A percentile compares a stretch with the other conserved stretches of the same genome.
Evolutionary conservation across 2,888 invertebrate genomes (phyloP).

Genomic region (Dexiosoma caninum): DNA sequence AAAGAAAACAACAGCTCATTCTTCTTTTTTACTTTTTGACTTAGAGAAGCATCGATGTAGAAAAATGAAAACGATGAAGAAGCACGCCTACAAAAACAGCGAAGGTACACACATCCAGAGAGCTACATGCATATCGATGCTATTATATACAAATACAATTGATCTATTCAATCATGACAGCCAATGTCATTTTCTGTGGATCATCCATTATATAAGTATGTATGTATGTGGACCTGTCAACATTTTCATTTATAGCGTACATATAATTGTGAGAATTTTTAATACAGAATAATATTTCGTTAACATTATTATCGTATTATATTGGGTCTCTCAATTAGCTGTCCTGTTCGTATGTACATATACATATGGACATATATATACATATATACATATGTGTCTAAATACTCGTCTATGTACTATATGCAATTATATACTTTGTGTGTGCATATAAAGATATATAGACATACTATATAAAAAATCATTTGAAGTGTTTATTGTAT

Average conservation of each 20-base stretch:
- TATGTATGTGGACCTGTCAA: slow-evolving; percentile 75
- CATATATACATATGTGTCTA: too few relatives aligned
- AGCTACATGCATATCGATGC: neutral
- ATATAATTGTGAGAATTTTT: slow-evolving; percentile 46
- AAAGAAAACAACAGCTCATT: neutral
- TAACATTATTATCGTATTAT: slow-evolving; percentile 26
- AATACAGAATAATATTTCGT: slow-evolving; percentile 3
- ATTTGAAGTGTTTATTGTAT: slow-evolving; percentile 39
- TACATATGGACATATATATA: neutral
- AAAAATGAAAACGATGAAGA: slow-evolving; percentile 1
- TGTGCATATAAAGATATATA: too few relatives aligned
- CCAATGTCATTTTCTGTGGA: slow-evolving; percentile 71
- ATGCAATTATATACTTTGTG: too few relatives aligned
- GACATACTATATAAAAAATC: too few relatives aligned
- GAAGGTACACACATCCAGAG: neutral
- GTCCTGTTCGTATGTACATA: slow-evolving; percentile 19
- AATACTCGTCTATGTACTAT: too few relatives aligned
- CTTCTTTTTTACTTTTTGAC: neutral
- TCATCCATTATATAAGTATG: slow-evolving; percentile 75
- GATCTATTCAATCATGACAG: slow-evolving; percentile 42
- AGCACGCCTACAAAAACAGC: slow-evolving; percentile 41
- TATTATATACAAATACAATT: neutral
- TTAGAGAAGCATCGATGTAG: neutral
- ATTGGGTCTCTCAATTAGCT: slow-evolving; percentile 54
- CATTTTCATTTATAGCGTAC: neutral